Conservation (phyloP, 2,888 invertebrate species). For the Charanyca ferruginea region DNA sequence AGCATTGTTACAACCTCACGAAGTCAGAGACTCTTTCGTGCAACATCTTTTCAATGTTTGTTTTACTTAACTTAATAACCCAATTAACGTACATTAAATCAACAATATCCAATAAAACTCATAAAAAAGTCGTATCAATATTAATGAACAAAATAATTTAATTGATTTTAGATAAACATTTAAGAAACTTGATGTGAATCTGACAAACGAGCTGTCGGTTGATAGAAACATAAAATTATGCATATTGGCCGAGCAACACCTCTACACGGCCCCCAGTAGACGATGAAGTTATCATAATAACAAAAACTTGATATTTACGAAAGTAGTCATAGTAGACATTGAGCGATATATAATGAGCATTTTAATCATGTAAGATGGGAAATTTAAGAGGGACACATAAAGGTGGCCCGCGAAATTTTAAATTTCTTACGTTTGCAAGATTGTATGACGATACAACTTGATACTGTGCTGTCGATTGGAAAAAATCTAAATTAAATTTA, state of each 20-base stretch:
- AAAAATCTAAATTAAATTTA: too few species aligned
- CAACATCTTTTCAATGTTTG: conserved; percentile 18
- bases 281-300: conserved; percentile 65
- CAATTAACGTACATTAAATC: conserved; percentile 32
- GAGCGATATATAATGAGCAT: conserved; percentile 9
- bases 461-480: too few species aligned
- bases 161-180: conserved; percentile 40
- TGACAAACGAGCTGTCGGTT: conserved; percentile 54
- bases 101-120: conserved; percentile 29
- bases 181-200: conserved; percentile 41
- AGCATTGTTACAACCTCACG: conserved; percentile 23
- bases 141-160: conserved; percentile 46
- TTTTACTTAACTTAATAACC: conserved; percentile 18
- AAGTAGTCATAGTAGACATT: conserved; percentile 6
- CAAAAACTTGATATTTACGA: conserved; percentile 36
- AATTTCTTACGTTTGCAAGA: too few species aligned
- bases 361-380: neutral
- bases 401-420: too few species aligned
- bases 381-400: too few species aligned
- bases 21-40: neutral
- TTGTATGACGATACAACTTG: too few species aligned
- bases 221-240: conserved; percentile 79
- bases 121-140: conserved; percentile 48
- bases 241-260: conserved; percentile 71
- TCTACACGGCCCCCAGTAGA: conserved; percentile 62